Conservation (phyloP, 1,140 invertebrate species). For the Drosophila yakuba region DNA sequence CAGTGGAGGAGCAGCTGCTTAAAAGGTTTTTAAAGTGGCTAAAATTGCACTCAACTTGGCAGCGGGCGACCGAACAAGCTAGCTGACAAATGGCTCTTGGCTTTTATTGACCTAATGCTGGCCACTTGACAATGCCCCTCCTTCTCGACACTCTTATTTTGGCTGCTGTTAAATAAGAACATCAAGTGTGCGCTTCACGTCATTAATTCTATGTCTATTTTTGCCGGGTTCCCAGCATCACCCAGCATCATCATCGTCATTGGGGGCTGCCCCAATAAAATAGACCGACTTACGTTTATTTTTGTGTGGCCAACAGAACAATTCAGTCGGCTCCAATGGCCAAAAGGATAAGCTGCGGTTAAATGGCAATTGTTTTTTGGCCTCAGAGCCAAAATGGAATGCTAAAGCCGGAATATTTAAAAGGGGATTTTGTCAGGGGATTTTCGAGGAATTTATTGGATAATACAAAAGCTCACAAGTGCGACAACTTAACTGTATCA, state of each 20-base stretch:
- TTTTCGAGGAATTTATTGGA: conserved; percentile 4
- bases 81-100: conserved; percentile 39
- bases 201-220: conserved; percentile 42
- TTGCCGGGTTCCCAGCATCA: too few species aligned
- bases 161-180: conserved; percentile 50
- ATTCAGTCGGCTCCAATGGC: conserved; percentile 27
- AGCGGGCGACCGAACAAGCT: not conserved
- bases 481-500: not conserved
- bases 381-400: not conserved
- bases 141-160: conserved; percentile 14
- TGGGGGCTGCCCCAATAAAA: conserved; percentile 32
- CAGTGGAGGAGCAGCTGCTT: conserved; percentile 62
- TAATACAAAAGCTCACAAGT: not conserved
- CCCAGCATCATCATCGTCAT: conserved; percentile 2
- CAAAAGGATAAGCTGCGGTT: conserved; percentile 48
- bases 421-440: not conserved
- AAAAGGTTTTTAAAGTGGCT: conserved; percentile 69
- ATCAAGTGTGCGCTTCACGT: conserved; percentile 36
- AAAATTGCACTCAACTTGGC: conserved; percentile 35
- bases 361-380: conserved; percentile 31
- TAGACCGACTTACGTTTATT: conserved; percentile 50
- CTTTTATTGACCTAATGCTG: conserved; percentile 37
- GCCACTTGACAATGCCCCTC: conserved; percentile 17
- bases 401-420: conserved; percentile 29
- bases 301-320: conserved; percentile 33